Evolutionary conservation across 2,113 vertebrate species (phyloP).

Genomic region (Hydrochoerus hydrochaeris): DNA sequence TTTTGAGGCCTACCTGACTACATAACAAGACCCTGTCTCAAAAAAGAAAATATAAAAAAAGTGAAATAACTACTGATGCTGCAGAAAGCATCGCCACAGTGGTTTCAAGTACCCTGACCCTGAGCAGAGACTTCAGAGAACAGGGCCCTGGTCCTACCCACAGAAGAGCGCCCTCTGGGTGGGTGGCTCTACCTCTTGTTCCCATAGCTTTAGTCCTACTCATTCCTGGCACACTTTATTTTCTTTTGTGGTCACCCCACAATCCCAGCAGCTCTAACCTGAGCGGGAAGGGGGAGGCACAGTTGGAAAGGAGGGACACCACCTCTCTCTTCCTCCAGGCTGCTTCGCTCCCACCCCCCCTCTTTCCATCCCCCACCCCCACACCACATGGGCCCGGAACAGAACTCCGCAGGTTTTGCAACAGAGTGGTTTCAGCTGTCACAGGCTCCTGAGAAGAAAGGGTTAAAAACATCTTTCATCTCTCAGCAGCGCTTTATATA

Average conservation of each 20-base stretch:
- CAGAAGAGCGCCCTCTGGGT: background rate
- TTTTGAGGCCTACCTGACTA: background rate
- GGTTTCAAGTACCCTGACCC: background rate
- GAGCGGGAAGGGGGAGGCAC: background rate
- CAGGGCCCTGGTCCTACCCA: background rate
- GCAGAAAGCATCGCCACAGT: background rate
- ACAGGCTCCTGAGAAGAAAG: conserved; percentile 34
- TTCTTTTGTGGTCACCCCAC: background rate
- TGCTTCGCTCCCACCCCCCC: background rate
- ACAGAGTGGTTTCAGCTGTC: background rate
- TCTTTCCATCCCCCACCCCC: background rate
- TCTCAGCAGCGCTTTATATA: conserved; percentile 79
- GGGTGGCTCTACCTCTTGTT: background rate
- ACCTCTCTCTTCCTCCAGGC: background rate
- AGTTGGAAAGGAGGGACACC: too few species aligned
- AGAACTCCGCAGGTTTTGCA: conserved; percentile 9
- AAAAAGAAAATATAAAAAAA: background rate
- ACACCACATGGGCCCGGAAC: background rate
- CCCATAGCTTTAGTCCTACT: background rate
- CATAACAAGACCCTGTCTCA: background rate
- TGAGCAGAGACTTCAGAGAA: background rate
- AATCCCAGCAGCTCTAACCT: background rate
- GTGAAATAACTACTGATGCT: background rate
- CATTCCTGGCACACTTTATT: background rate
- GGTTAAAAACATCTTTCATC: conserved; percentile 79